Evolutionary conservation across 2,888 invertebrate species (phyloP), one percentile per base, ranked within the genome.

Genomic region (Andrena marginata): DNA sequence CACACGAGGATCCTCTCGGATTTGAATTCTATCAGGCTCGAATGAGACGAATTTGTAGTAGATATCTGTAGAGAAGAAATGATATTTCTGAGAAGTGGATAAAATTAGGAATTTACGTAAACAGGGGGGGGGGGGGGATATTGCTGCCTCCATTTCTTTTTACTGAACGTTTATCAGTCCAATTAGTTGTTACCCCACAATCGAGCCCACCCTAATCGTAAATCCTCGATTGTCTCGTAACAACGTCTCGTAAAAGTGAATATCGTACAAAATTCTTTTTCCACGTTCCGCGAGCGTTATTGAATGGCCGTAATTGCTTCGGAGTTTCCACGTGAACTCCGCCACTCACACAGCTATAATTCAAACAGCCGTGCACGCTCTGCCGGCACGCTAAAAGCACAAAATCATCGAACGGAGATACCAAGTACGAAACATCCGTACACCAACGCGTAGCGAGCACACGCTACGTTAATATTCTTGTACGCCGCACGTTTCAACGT

Each of bases 381-480:
- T 31, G 42, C 51, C 16, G 10, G 2, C 16, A 29, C 42, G 49
- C 31, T 33, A 33, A 67, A 72, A 63, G 48, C 33, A 48, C 29
- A 54, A 73, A 80, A 72, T 49, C 60, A 48, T 31, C 10, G 62
- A 13, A 20, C 23, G 65, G 42, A 49, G 80, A 80, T 79, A 80
- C 65, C 67, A 20, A 48, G 49, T 33, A 51, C 23, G 26, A 63
- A 72, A 60, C 67, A 73, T 67, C 79, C 67, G 35, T 73, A 56
- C 16, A 35, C 48, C 60, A 54, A 65, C 23, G 68, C 68, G 64
- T 48, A 51, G 48, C 49, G 49, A 60, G 49, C 70, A 59, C 82
- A 71, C 82, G 76, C 54, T 31, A 71, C 64, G 70, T 60, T 82
- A 77, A 82, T 81, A 81, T 81, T 82, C 77, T 82, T 69, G 77